Evolutionary conservation across 2,113 vertebrate genomes (phyloP).

Genomic region (Sarotherodon lohbergeri): DNA sequence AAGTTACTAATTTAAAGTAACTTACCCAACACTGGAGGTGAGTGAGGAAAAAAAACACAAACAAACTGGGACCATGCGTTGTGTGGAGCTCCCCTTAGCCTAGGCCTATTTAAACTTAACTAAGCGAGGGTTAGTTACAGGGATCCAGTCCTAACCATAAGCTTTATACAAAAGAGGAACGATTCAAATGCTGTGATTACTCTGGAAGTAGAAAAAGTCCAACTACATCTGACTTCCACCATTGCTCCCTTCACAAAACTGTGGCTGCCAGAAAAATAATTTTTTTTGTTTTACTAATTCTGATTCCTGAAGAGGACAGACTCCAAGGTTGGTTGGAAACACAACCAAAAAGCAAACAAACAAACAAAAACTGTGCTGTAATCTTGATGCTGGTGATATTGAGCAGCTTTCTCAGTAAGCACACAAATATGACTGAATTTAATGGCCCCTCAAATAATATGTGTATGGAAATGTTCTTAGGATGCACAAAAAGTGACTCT

Average conservation of each 20-base stretch:
- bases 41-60: background rate
- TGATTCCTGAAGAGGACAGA: background rate
- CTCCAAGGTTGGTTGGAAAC: background rate
- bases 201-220: background rate
- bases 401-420: background rate
- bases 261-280: background rate
- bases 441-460: background rate
- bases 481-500: background rate
- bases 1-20: too few species aligned
- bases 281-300: background rate
- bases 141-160: background rate
- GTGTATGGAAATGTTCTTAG: background rate
- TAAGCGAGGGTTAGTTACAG: background rate
- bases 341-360: background rate
- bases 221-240: background rate
- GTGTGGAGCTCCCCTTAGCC: background rate
- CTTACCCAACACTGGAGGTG: too few species aligned
- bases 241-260: background rate
- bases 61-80: background rate
- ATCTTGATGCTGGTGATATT: background rate
- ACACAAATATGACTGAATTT: background rate
- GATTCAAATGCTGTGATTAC: background rate
- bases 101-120: background rate
- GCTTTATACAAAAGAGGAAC: background rate
- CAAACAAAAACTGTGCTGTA: background rate